phyloP scores from a whole-genome alignment of 2,888 invertebrate species.

The Piscicola geometra region DNA sequence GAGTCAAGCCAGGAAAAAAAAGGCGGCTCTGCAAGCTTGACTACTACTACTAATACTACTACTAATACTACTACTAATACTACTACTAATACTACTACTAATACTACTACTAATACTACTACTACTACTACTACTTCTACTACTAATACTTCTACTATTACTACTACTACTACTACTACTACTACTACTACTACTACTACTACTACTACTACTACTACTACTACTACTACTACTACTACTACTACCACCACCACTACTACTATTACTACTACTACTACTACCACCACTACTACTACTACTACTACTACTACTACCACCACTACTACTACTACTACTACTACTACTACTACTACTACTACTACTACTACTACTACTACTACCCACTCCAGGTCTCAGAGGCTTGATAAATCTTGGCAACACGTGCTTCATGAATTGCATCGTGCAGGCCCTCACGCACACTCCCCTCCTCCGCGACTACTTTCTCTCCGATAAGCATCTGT shows the following conservation, averaged over 20 bases:
- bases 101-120: no score
- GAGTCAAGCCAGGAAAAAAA: no score
- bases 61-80: no score
- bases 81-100: no score
- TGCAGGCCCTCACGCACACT: conserved; percentile 90
- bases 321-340: conserved; percentile 10
- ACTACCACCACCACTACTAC: conserved; percentile 4
- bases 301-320: conserved; percentile 7
- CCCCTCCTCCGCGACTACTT: conserved; percentile 91
- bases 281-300: conserved; percentile 7
- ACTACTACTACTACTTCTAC: no score
- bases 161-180: conserved; percentile 12
- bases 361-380: conserved; percentile 7
- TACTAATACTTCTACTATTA: no score
- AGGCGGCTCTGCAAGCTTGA: no score
- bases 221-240: conserved; percentile 12
- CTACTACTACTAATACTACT: no score
- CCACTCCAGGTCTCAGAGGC: conserved; percentile 71
- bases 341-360: conserved; percentile 4
- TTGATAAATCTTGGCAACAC: conserved; percentile 92
- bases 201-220: conserved; percentile 7
- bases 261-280: conserved; percentile 10
- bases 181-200: conserved; percentile 12
- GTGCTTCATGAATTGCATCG: conserved; percentile 97
- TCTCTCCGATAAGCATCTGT: conserved; percentile 75